A percentile compares a stretch with the other conserved stretches of the same genome.
These are phyloP conservation scores for Oryctolagus cuniculus DNA, from an alignment of 2,113 vertebrate species.

Conservation along the genomic window DNA sequence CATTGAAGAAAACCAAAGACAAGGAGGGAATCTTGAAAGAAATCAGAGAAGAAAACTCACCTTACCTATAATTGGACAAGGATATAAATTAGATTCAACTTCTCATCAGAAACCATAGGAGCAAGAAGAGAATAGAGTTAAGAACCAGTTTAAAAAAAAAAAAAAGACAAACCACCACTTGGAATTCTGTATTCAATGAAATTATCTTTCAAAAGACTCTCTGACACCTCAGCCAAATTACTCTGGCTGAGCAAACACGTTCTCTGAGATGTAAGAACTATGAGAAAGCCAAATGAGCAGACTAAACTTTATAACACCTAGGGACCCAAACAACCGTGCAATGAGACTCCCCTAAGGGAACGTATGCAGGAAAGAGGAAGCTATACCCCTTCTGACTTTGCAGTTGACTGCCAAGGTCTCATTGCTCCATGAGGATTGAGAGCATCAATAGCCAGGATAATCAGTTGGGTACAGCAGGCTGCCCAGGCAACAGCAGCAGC, in stretches of 20 bases:
- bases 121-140: background rate
- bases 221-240: background rate
- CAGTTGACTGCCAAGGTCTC: conserved; percentile 29
- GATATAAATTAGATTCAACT: background rate
- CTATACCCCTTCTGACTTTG: conserved; percentile 15
- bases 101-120: background rate
- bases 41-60: background rate
- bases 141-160: background rate
- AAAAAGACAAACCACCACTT: background rate
- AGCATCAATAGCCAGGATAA: conserved; percentile 8
- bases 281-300: conserved; percentile 13
- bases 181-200: conserved; percentile 31
- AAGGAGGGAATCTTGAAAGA: background rate
- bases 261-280: background rate
- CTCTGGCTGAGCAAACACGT: background rate
- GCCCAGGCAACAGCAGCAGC: background rate
- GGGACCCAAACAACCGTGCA: conserved; percentile 17
- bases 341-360: background rate
- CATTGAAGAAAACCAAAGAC: background rate
- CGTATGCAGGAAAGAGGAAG: conserved; percentile 8
- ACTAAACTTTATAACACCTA: conserved; percentile 24
- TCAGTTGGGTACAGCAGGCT: background rate
- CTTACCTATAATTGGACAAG: background rate
- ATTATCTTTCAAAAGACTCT: conserved; percentile 10
- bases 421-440: conserved; percentile 4